Evolutionary conservation across 2,888 invertebrate species (phyloP).

Genomic region (Salpingus planirostris): DNA sequence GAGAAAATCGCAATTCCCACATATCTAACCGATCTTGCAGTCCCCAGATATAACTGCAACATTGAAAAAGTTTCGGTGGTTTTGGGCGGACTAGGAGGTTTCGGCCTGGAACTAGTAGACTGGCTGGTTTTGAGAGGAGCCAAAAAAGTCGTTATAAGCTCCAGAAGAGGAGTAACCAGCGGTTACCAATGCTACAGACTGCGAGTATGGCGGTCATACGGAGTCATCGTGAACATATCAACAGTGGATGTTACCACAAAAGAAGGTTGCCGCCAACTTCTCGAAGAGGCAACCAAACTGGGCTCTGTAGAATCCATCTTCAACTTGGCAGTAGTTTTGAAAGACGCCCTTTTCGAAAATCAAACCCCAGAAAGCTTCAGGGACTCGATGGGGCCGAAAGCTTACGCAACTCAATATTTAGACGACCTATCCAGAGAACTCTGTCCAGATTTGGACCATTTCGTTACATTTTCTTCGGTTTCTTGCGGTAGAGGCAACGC

Average conservation of each 20-base stretch:
- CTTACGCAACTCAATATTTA: constrained; percentile 62
- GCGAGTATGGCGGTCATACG: constrained; percentile 37
- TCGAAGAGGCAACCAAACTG: constrained; percentile 51
- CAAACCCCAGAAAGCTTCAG: constrained; percentile 45
- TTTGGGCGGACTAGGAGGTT: constrained; percentile 53
- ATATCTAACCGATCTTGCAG: constrained; percentile 39
- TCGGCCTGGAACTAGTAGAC: constrained; percentile 37
- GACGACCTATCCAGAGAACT: constrained; percentile 48
- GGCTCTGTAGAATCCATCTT: constrained; percentile 62
- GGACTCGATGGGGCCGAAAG: constrained; percentile 49
- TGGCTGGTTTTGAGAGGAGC: constrained; percentile 55
- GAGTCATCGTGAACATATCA: constrained; percentile 55
- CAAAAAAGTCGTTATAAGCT: constrained; percentile 48
- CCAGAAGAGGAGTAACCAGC: constrained; percentile 47
- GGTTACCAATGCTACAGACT: constrained; percentile 46
- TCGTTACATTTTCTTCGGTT: constrained; percentile 87
- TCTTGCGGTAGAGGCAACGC: constrained; percentile 89
- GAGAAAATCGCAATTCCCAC: neutral
- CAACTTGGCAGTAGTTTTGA: constrained; percentile 42
- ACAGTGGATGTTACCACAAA: constrained; percentile 59
- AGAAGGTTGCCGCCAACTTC: constrained; percentile 56
- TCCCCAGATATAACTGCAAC: constrained; percentile 4
- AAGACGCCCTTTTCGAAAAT: constrained; percentile 47
- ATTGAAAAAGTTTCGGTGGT: constrained; percentile 34
- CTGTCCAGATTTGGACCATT: constrained; percentile 34